Evolutionary conservation across 1,140 invertebrate species (phyloP).

Genomic region (Danaus melanippus): DNA sequence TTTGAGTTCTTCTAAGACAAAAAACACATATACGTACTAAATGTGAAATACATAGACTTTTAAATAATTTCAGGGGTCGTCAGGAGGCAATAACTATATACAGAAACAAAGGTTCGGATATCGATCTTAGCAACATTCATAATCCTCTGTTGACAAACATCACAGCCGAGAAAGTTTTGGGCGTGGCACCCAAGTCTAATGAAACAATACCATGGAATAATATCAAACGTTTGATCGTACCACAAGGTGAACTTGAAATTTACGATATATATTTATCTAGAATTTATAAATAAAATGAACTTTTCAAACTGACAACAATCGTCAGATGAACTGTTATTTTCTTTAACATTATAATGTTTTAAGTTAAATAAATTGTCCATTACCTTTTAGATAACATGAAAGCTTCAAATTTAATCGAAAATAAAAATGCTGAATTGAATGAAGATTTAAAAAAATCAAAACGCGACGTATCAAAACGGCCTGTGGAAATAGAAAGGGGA

Average conservation of each 20-base stretch:
- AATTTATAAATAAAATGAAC: too few species aligned
- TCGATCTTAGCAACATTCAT: slow-evolving; percentile 39
- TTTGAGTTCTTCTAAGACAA: too few species aligned
- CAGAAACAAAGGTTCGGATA: slow-evolving; percentile 36
- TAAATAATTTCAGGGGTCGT: slow-evolving; percentile 30
- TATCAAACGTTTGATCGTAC: slow-evolving; percentile 14
- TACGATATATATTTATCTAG: too few species aligned
- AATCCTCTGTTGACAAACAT: slow-evolving; percentile 45
- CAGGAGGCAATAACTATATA: slow-evolving; percentile 50
- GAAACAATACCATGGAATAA: slow-evolving; percentile 21
- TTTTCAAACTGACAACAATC: too few species aligned
- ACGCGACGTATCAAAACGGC: slow-evolving; percentile 15
- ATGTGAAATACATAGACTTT: background rate
- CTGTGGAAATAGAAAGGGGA: slow-evolving; percentile 35
- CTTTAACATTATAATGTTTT: too few species aligned
- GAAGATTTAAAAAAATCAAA: slow-evolving; percentile 11
- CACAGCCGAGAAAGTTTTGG: slow-evolving; percentile 45
- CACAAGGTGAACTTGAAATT: background rate
- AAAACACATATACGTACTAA: too few species aligned
- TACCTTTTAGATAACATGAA: too few species aligned
- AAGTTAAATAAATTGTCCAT: too few species aligned
- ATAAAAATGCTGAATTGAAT: background rate
- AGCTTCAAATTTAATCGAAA: too few species aligned
- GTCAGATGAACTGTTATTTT: too few species aligned
- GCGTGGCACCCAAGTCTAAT: slow-evolving; percentile 27